A percentile compares a stretch with the other conserved stretches of the same genome.
phyloP scores from a whole-genome alignment of 2,113 vertebrate species.

The Columba janthina region DNA sequence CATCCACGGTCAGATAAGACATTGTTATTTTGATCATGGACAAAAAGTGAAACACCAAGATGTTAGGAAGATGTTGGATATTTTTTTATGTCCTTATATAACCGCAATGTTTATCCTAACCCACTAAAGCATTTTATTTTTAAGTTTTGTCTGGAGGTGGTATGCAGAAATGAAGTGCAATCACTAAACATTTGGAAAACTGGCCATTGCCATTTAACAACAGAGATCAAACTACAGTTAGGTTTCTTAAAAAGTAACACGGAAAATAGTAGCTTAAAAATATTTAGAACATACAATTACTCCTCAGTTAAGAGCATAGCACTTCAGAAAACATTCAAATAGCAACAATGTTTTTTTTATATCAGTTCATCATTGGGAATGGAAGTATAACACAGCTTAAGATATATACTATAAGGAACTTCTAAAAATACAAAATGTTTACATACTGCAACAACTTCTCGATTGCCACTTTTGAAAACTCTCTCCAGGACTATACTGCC shows the following conservation, averaged over 20 bases:
- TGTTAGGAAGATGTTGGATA: not conserved
- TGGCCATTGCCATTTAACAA: not conserved
- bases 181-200: not conserved
- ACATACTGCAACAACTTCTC: constrained; percentile 88
- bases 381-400: not conserved
- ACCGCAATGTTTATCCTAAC: not conserved
- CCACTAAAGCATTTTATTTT: not conserved
- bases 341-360: accelerated
- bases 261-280: not conserved
- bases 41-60: not conserved
- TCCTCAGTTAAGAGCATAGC: not conserved
- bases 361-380: not conserved
- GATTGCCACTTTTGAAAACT: constrained; percentile 84
- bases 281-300: not conserved
- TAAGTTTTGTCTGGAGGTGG: not conserved
- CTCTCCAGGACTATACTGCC: constrained; percentile 92
- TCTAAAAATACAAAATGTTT: not conserved
- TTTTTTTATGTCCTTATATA: not conserved
- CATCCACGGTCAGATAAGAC: not conserved
- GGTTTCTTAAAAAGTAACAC: not conserved
- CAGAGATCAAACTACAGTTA: not conserved
- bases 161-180: not conserved
- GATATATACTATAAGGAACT: not conserved
- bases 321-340: not conserved
- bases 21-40: not conserved